Evolutionary conservation across 1,140 invertebrate species (phyloP).

Genomic region (Leptonema lineaticorne): DNA sequence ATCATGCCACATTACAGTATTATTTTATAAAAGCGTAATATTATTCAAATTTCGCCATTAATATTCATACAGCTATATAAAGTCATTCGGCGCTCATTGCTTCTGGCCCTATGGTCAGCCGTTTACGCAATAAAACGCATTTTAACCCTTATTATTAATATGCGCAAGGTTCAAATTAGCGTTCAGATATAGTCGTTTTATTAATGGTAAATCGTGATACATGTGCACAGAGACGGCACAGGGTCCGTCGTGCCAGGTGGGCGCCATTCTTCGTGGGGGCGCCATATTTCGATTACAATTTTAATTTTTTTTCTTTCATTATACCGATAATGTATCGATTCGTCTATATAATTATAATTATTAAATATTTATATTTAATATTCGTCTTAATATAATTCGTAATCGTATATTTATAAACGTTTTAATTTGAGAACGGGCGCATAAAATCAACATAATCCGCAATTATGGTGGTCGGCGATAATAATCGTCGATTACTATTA

Average conservation of each 20-base stretch:
- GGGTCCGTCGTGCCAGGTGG: not conserved
- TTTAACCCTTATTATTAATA: not conserved
- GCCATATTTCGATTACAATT: no score
- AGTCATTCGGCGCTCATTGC: slow-evolving; percentile 38
- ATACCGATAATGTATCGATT: no score
- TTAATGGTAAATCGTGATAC: slow-evolving; percentile 6
- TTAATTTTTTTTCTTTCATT: no score
- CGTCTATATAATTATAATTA: no score
- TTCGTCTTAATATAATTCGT: no score
- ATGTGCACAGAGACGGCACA: not conserved
- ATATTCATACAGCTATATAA: slow-evolving; percentile 41
- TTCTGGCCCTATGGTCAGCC: slow-evolving; percentile 9
- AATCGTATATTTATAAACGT: no score
- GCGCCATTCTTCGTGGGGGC: not conserved
- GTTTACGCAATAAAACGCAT: not conserved
- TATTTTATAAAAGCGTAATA: slow-evolving; percentile 41
- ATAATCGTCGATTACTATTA: no score
- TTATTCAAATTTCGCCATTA: slow-evolving; percentile 42
- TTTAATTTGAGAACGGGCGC: no score
- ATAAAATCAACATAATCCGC: no score
- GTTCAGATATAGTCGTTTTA: not conserved
- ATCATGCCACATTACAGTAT: slow-evolving; percentile 39
- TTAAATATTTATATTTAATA: no score
- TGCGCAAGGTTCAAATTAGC: not conserved
- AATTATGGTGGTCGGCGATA: no score